These are phyloP conservation scores for Scartelaos histophorus DNA, from an alignment of 2,113 vertebrate species.

Conservation along the genomic window DNA sequence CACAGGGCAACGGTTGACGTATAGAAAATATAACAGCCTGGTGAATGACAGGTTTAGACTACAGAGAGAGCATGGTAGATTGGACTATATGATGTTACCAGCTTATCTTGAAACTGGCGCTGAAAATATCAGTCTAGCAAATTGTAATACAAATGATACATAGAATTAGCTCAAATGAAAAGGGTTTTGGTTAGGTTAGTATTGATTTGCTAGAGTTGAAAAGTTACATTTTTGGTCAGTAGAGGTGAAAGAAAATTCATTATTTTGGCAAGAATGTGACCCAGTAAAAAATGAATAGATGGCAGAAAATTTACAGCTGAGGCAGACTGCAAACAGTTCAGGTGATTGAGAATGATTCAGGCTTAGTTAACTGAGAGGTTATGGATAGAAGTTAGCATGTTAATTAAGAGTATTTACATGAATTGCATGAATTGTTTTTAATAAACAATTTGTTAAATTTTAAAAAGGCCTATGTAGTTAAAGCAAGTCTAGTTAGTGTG, in stretches of 20 bases:
- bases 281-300: not conserved
- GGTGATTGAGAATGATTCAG: no score
- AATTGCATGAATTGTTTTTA: no score
- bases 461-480: no score
- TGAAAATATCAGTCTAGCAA: not conserved
- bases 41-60: not conserved
- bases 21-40: conserved; percentile 5
- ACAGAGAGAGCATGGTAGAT: not conserved
- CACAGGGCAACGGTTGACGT: conserved; percentile 6
- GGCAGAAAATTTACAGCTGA: not conserved
- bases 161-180: not conserved
- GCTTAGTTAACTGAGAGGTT: no score
- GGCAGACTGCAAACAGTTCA: no score
- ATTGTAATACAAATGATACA: not conserved
- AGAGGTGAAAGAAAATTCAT: not conserved
- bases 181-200: not conserved
- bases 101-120: not conserved
- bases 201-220: not conserved
- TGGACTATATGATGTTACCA: not conserved
- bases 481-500: no score
- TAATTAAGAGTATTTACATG: no score
- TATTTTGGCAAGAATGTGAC: not conserved
- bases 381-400: no score
- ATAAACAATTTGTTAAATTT: no score
- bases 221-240: not conserved